phyloP scores from a whole-genome alignment of 2,113 vertebrate genomes.

The Eonycteris spelaea region DNA sequence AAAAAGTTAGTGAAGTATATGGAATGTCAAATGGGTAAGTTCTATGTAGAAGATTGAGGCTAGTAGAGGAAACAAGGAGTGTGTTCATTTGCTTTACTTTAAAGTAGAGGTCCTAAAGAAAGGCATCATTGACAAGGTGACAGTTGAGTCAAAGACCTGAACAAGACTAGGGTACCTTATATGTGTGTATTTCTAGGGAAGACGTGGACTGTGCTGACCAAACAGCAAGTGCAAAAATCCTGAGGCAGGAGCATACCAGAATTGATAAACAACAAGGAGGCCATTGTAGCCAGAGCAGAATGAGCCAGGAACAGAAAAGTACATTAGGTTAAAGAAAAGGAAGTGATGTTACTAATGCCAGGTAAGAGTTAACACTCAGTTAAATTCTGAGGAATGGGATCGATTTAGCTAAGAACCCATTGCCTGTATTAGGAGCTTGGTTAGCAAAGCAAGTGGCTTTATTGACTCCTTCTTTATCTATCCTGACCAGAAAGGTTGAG shows the following conservation, averaged over 20 bases:
- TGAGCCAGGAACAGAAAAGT: background rate
- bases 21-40: background rate
- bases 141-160: background rate
- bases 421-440: background rate
- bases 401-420: background rate
- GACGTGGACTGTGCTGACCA: background rate
- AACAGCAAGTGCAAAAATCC: background rate
- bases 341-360: background rate
- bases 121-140: background rate
- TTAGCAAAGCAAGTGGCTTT: constrained; percentile 6
- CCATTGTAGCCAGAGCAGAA: background rate
- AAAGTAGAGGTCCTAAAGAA: background rate
- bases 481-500: background rate
- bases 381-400: background rate
- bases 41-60: background rate
- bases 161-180: background rate
- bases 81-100: background rate
- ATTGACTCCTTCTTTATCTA: background rate
- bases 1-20: background rate
- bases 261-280: background rate
- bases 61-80: background rate
- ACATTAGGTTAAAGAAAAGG: background rate
- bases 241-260: background rate
- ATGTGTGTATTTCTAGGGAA: background rate
- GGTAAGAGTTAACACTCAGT: background rate